Evolutionary conservation across 2,113 vertebrate genomes (phyloP).

Genomic region (Eulemur rufifrons): DNA sequence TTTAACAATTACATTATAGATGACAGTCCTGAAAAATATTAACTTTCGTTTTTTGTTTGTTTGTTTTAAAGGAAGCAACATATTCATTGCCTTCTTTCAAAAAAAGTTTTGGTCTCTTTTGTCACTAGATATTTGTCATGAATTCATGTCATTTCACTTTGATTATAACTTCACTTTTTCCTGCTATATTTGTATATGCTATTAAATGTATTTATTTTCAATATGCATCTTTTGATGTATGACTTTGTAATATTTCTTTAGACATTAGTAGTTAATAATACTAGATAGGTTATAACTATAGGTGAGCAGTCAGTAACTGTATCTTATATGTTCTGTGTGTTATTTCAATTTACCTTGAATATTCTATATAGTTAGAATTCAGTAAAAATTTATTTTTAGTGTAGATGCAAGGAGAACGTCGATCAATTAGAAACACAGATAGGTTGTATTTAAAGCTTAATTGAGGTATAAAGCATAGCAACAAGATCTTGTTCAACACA

Average conservation of each 20-base stretch:
- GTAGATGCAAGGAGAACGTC: not conserved
- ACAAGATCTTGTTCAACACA: not conserved
- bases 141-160: not conserved
- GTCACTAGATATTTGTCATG: not conserved
- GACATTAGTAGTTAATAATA: not conserved
- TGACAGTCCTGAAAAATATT: not conserved
- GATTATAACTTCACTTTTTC: not conserved
- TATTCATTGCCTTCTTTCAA: not conserved
- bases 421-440: not conserved
- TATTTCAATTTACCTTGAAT: not conserved
- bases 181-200: not conserved
- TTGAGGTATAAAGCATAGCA: not conserved
- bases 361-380: not conserved
- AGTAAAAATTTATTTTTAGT: slow-evolving; percentile 13
- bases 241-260: slow-evolving; percentile 7
- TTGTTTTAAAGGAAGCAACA: not conserved
- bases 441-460: not conserved
- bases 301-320: not conserved
- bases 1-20: not conserved
- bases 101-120: not conserved
- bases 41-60: not conserved
- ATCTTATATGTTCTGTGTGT: not conserved
- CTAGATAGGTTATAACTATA: not conserved
- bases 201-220: not conserved
- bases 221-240: not conserved